Evolutionary conservation across 2,113 vertebrate genomes (phyloP), one percentile per base, ranked within the genome.

Genomic region (Perognathus longimembris): DNA sequence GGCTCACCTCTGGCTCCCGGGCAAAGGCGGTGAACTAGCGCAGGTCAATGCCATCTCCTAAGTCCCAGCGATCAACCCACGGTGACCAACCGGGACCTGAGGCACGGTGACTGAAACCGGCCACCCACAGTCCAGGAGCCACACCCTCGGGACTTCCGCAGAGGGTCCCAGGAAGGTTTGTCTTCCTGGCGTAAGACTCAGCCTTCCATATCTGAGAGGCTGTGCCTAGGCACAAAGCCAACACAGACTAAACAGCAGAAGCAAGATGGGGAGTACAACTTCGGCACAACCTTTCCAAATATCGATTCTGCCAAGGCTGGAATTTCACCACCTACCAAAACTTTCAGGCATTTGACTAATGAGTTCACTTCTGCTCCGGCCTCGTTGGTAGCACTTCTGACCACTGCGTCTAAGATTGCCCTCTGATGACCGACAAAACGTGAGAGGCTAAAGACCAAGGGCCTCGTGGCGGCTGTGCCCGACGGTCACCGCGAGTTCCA

Each of bases 401-500:
- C 85, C 24, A 11, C 30, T 74, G 22, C 54, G 86, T 42, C 24
- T 67, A 15, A 77, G 50, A 36, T 34, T 20, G 21, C 24, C 50
- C 36, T 54, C 50, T 26, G 18, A 12, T 21, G 54, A 59, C 45
- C 59, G 42, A 20, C 28, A 83, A 74, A 86, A 24, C 17, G 26
- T 7, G 70, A 79, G 24, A 14, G 57, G 42, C 70, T 54, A 10
- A 26, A 17, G 32, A 45, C 34, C 40, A 36, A 82, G 40, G n/a
- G 28, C 24, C 0, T 4, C 17, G 9, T 17, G 77, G 11, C 15
- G 9, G 6, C 26, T 5, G 3, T 3, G 0, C 0, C 45, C 22
- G 50, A n/a, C 15, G 9, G 1, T 69, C 81, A 74, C 10, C 64
- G 54, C 5, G 12, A 4, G 8, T 30, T 24, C 4, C 45, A 38